phyloP scores from a whole-genome alignment of 1,140 invertebrate species.

The Propsilocerus akamusi region DNA sequence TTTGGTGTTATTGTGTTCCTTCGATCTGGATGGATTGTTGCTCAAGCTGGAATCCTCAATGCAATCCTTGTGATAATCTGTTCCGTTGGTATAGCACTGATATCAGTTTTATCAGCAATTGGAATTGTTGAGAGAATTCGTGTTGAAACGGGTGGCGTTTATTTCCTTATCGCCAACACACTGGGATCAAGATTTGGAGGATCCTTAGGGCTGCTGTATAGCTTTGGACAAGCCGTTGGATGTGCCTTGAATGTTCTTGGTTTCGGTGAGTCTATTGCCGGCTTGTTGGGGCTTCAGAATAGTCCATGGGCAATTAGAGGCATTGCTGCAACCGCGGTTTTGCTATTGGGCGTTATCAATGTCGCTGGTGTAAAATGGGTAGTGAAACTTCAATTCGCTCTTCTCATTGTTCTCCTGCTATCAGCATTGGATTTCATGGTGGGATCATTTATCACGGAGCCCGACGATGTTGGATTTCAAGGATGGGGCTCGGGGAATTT shows the following conservation, averaged over 20 bases:
- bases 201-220: conserved; percentile 80
- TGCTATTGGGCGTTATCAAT: conserved; percentile 72
- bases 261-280: conserved; percentile 89
- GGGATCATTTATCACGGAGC: conserved; percentile 57
- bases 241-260: conserved; percentile 88
- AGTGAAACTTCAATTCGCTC: conserved; percentile 72
- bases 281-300: conserved; percentile 50
- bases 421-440: conserved; percentile 78
- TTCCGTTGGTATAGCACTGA: conserved; percentile 66
- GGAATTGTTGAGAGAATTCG: conserved; percentile 90
- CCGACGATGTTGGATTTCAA: conserved; percentile 60
- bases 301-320: conserved; percentile 56
- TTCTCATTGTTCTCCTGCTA: conserved; percentile 63
- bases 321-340: conserved; percentile 62
- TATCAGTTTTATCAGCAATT: conserved; percentile 82
- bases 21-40: conserved; percentile 91
- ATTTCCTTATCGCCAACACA: conserved; percentile 86
- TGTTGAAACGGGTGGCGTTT: conserved; percentile 88
- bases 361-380: conserved; percentile 87
- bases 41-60: conserved; percentile 77
- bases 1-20: conserved; percentile 95
- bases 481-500: conserved; percentile 70
- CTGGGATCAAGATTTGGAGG: conserved; percentile 83
- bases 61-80: conserved; percentile 70
- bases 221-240: conserved; percentile 92